A percentile compares a stretch with the other conserved stretches of the same genome.
Evolutionary conservation across 2,888 invertebrate species (phyloP).

Genomic region (Hyles lineata): DNA sequence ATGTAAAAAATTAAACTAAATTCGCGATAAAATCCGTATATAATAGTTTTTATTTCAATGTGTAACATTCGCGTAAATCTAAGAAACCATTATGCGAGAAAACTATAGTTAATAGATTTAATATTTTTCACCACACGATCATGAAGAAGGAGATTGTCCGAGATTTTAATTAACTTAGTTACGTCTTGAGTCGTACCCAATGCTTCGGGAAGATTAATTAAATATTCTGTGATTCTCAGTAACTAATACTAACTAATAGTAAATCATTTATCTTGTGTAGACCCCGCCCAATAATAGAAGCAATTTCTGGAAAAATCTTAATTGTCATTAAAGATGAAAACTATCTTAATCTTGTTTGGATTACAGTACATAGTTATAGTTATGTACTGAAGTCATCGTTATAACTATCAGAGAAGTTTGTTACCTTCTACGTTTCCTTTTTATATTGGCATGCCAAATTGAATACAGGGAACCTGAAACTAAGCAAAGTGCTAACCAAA

Average conservation of each 20-base stretch:
- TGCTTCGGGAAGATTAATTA: not conserved
- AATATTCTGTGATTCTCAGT: not conserved
- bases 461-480: too few species aligned
- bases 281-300: not conserved
- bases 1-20: too few species aligned
- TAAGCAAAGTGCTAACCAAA: too few species aligned
- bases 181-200: not conserved
- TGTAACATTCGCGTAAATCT: too few species aligned
- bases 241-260: too few species aligned
- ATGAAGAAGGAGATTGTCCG: not conserved
- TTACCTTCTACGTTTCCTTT: too few species aligned
- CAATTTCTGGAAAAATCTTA: not conserved
- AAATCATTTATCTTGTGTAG: not conserved
- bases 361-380: not conserved
- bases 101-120: not conserved
- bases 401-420: too few species aligned
- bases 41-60: too few species aligned
- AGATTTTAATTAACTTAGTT: constrained; percentile 4
- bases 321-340: not conserved
- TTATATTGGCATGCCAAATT: too few species aligned
- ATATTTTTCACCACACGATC: not conserved
- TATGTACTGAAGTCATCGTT: not conserved
- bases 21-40: too few species aligned
- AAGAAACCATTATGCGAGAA: too few species aligned
- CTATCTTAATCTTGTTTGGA: not conserved